Percentiles rank a stretch among this genome's conserved stretches.
These are phyloP conservation scores for Arrhopalites spinosus DNA, from an alignment of 2,888 invertebrate genomes.

Conservation along the genomic window DNA sequence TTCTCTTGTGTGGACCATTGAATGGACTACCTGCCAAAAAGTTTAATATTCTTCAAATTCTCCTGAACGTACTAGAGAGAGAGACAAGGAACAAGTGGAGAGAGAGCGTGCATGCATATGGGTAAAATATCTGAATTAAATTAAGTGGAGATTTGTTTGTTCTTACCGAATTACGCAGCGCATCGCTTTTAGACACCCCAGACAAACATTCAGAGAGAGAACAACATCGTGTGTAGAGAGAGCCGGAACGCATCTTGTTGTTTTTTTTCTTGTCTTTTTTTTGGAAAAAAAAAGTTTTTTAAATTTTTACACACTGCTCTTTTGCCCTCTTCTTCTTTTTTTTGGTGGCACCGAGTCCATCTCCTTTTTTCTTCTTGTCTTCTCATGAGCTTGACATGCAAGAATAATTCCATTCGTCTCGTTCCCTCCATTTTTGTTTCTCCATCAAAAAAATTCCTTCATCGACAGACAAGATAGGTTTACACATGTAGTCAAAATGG, in stretches of 20 bases:
- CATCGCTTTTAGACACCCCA: not conserved
- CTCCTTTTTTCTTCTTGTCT: not conserved
- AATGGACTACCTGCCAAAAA: not conserved
- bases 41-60: no score
- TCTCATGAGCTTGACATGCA: not conserved
- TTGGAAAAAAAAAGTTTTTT: no score
- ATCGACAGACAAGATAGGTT: no score
- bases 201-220: not conserved
- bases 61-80: no score
- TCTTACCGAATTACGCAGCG: slow-evolving; percentile 19
- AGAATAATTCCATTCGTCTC: not conserved
- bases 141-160: slow-evolving; percentile 5
- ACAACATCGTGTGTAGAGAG: not conserved
- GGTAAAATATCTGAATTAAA: slow-evolving; percentile 12
- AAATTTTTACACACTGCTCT: not conserved
- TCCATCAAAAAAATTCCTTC: no score
- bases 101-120: not conserved
- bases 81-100: not conserved
- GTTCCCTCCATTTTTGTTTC: not conserved
- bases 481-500: no score
- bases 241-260: no score
- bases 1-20: not conserved
- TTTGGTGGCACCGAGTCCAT: not conserved
- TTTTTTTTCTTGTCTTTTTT: not conserved
- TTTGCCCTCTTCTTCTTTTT: not conserved